Base-by-base conservation (phyloP, 2,888 invertebrate species). In the Cinara cedri region DNA sequence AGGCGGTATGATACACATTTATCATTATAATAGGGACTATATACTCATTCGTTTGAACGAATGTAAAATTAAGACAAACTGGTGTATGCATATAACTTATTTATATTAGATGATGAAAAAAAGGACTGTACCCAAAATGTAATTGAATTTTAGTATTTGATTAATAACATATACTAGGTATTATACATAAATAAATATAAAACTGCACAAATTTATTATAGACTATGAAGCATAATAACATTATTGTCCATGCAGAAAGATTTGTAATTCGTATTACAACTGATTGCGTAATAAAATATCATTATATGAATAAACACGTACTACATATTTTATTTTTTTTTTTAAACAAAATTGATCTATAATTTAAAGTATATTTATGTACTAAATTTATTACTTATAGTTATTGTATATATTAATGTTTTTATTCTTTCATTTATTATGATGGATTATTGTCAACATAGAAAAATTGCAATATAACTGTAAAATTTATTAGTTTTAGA, bases 11-110 rank as follows among this genome's bases (percentile, higher is more conserved):
- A 24, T 75, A 26, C 75, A 66, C 68, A 76, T 76, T 66, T 66
- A 76, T 76, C 76, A 68, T 68, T 76, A 44, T 66, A 76, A 75
- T 24, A 19, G 54, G 65, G 54, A 72, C 60, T 44, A n/a, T n/a
- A n/a, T n/a, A 60, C 21, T 42, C 55, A 21, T 46, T 19, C 63
- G 54, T 42, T 54, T 54, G 42, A 74, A 74, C 13, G 26, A 60
- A 72, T 42, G 49, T 68, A 26, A 49, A 68, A 68, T 26, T 24
- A 46, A 63, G n/a, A 71, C 19, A 55, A 55, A 55, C 21, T 71
- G 42, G 21, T 55, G 11, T n/a, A 21, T 65, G 11, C 11, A 10
- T 34, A 34, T 60, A 26, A 60, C 34, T 34, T 8, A 46, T 46
- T 10, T 46, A 13, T 46, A 46, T 34, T 34, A 34, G 6, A 34